phyloP scores from a whole-genome alignment of 2,888 invertebrate species.

The Neuroscelio doddi region DNA sequence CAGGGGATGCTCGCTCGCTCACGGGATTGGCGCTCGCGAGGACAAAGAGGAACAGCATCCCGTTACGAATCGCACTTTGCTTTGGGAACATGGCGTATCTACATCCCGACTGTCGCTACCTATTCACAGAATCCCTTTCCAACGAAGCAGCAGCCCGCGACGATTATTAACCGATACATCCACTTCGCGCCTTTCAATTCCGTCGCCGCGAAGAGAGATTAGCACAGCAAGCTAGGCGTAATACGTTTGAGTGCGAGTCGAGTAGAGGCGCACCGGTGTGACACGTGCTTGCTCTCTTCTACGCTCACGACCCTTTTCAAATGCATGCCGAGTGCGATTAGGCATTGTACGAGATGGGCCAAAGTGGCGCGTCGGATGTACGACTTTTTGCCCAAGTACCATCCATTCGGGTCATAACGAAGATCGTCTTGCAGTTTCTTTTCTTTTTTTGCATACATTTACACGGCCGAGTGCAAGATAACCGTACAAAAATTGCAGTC shows the following conservation, averaged over 20 bases:
- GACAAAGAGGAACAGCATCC: slow-evolving; percentile 67
- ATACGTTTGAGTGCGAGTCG: slow-evolving; percentile 32
- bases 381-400: too few species aligned
- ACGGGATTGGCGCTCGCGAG: slow-evolving; percentile 59
- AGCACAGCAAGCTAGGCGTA: slow-evolving; percentile 13
- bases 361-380: too few species aligned
- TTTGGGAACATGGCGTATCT: slow-evolving; percentile 70
- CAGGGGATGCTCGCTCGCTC: slow-evolving; percentile 30
- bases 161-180: slow-evolving; percentile 68
- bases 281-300: slow-evolving; percentile 22
- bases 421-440: too few species aligned
- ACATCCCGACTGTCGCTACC: slow-evolving; percentile 61
- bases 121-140: slow-evolving; percentile 53
- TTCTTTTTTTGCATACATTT: too few species aligned
- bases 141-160: slow-evolving; percentile 43
- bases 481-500: too few species aligned
- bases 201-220: slow-evolving; percentile 24
- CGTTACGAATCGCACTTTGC: slow-evolving; percentile 66
- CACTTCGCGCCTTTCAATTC: slow-evolving; percentile 65
- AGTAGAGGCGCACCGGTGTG: too few species aligned
- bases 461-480: too few species aligned
- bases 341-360: slow-evolving; percentile 27
- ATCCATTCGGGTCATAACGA: too few species aligned
- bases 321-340: slow-evolving; percentile 31
- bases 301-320: slow-evolving; percentile 17